Percentiles rank a stretch among this genome's conserved stretches.
Evolutionary conservation across 2,113 vertebrate genomes (phyloP).

Genomic region (Agapornis roseicollis): DNA sequence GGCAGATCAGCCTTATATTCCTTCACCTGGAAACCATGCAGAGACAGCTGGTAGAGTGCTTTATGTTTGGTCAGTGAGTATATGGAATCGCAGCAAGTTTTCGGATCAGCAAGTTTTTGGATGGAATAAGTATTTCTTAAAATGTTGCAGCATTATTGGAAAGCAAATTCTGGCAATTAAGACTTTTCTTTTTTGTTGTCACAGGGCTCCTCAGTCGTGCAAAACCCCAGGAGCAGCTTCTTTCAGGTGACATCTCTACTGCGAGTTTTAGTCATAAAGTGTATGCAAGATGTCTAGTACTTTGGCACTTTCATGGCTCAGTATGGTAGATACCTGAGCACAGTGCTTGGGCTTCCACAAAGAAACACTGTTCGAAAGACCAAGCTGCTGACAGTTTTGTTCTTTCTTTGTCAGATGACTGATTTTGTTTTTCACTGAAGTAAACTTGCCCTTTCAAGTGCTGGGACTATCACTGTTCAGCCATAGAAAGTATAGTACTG

Average conservation of each 20-base stretch:
- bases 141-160: conserved; percentile 42
- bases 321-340: neutral
- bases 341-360: conserved; percentile 54
- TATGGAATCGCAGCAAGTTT: conserved; percentile 36
- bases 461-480: neutral
- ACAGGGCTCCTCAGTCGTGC: conserved; percentile 58
- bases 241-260: conserved; percentile 60
- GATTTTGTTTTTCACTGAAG: neutral
- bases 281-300: conserved; percentile 12
- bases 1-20: neutral
- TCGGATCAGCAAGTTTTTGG: neutral
- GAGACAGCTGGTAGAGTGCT: neutral
- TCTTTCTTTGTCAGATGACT: neutral
- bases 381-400: neutral
- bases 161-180: conserved; percentile 61
- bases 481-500: neutral
- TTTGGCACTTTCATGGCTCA: conserved; percentile 17
- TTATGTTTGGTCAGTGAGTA: neutral
- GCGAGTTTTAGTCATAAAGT: conserved; percentile 50
- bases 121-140: conserved; percentile 31
- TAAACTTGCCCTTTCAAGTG: neutral
- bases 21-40: neutral
- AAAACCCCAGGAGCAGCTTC: conserved; percentile 57
- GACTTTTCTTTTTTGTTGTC: neutral
- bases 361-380: neutral